These are phyloP conservation scores for Tangara arthus DNA, from an alignment of 2,797 vertebrate genomes.

Conservation along the genomic window DNA sequence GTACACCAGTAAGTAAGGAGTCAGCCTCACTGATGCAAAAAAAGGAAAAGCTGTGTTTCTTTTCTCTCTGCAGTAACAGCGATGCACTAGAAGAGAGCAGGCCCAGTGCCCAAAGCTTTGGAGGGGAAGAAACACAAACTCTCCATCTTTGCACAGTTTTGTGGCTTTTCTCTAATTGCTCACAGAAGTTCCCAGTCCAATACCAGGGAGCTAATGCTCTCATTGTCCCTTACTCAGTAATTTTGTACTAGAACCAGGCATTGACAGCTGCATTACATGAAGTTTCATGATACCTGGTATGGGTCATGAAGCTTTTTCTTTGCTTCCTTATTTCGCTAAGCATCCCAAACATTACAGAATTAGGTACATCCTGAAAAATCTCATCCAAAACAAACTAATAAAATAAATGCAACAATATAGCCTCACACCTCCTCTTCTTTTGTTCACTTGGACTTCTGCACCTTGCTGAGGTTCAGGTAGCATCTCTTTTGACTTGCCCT, in stretches of 20 bases:
- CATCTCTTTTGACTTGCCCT: neutral
- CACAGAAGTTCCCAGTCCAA: neutral
- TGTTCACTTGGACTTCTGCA: neutral
- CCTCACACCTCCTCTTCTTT: neutral
- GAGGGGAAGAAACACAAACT: neutral
- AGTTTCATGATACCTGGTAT: fast-evolving
- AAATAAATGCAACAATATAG: neutral
- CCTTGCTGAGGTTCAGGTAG: neutral
- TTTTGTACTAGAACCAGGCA: neutral
- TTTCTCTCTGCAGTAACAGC: neutral
- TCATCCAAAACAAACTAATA: neutral
- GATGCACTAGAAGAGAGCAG: neutral
- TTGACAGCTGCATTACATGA: neutral
- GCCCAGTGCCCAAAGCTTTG: neutral
- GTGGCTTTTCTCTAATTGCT: neutral
- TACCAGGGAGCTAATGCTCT: neutral
- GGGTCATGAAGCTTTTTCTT: neutral
- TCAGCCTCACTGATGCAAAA: neutral
- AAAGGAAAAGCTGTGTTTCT: neutral
- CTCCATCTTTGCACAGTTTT: neutral
- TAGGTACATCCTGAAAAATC: neutral
- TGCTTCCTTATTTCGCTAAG: neutral
- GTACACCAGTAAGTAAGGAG: neutral
- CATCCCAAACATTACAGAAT: neutral
- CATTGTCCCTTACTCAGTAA: neutral